Evolutionary conservation across 2,797 vertebrate species (phyloP).

Genomic region (Ceryle rudis): DNA sequence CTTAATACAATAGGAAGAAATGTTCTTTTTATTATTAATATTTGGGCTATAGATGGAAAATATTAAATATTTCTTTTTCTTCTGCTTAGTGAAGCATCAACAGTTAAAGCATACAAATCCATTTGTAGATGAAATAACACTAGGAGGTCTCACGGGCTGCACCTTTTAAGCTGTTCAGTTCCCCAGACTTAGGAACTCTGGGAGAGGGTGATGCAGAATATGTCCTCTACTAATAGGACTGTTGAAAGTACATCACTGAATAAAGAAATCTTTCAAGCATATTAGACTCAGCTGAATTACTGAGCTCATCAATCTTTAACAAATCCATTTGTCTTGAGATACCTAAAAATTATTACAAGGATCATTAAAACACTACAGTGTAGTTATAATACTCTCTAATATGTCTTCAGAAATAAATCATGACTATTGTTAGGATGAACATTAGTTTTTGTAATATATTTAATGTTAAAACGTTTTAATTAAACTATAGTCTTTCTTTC

Average conservation of each 20-base stretch:
- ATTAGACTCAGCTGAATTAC: neutral
- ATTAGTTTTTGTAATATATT: neutral
- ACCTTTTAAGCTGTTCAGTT: neutral
- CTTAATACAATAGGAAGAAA: neutral
- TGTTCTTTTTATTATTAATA: neutral
- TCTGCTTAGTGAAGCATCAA: neutral
- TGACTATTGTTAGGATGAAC: neutral
- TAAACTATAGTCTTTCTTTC: neutral
- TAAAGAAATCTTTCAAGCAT: neutral
- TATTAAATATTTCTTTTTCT: neutral
- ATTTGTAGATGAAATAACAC: neutral
- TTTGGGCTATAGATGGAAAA: neutral
- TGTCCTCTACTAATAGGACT: neutral
- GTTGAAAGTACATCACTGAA: neutral
- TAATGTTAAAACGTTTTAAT: neutral
- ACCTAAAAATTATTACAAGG: neutral
- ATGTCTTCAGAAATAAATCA: neutral
- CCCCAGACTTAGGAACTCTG: neutral
- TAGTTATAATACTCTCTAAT: neutral
- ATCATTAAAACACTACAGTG: neutral
- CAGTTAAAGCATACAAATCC: neutral
- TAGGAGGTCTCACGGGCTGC: neutral
- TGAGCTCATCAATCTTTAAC: neutral
- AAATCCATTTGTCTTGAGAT: neutral
- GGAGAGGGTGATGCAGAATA: neutral